These are phyloP conservation scores for Nannoperca australis DNA, from an alignment of 2,797 vertebrate species.

Conservation along the genomic window DNA sequence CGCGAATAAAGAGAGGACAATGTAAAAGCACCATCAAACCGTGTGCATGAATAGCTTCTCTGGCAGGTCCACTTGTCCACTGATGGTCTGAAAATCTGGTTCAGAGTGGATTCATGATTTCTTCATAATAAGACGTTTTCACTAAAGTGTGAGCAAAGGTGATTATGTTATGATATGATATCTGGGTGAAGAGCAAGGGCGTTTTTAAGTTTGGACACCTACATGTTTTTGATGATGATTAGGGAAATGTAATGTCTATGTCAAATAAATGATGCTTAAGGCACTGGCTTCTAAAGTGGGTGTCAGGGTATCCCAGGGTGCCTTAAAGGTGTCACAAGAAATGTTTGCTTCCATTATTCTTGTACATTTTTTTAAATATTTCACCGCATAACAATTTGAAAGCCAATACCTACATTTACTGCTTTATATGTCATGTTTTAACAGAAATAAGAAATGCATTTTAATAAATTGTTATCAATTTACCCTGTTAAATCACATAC, in stretches of 20 bases:
- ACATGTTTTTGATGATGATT: no score
- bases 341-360: neutral
- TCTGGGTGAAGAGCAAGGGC: neutral
- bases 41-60: neutral
- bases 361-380: neutral
- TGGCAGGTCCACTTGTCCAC: neutral
- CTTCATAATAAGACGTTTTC: neutral
- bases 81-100: neutral
- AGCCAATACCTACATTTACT: neutral
- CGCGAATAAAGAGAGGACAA: neutral
- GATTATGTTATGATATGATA: no score
- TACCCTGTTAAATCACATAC: neutral
- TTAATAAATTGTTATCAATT: no score
- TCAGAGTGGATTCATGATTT: neutral
- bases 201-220: no score
- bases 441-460: no score
- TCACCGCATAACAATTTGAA: neutral
- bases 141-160: neutral
- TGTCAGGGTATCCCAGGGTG: neutral
- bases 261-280: neutral
- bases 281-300: neutral
- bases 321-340: neutral
- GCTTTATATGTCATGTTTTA: neutral
- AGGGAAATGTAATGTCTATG: neutral
- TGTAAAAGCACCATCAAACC: neutral